Conservation (phyloP, 1,140 invertebrate genomes). For the Wiebesia pumilae region DNA sequence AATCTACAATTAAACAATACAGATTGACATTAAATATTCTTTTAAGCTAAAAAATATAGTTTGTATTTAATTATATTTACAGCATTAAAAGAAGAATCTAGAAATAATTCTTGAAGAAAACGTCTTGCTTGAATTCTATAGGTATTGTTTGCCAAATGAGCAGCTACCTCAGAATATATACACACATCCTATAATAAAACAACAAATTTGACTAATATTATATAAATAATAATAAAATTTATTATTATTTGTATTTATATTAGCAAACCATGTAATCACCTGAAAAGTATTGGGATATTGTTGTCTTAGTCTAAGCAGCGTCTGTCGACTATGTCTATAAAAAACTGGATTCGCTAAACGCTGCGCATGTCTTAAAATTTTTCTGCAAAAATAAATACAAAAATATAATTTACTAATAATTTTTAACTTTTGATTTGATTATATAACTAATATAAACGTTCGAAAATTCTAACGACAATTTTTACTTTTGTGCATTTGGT, state of each 20-base stretch:
- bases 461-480: too few species aligned
- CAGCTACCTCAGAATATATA: constrained; percentile 93
- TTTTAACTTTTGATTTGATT: too few species aligned
- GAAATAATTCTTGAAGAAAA: constrained; percentile 95
- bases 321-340: constrained; percentile 80
- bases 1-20: too few species aligned
- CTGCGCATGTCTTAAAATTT: constrained; percentile 80
- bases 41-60: not conserved
- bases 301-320: constrained; percentile 88
- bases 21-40: too few species aligned
- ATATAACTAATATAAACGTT: too few species aligned
- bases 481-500: too few species aligned
- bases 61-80: constrained; percentile 57
- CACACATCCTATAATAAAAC: constrained; percentile 87
- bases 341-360: constrained; percentile 82
- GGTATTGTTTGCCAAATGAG: constrained; percentile 84
- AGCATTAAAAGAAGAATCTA: constrained; percentile 87
- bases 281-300: constrained; percentile 81
- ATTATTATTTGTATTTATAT: not conserved
- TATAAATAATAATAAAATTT: too few species aligned
- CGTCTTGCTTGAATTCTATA: constrained; percentile 89
- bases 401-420: too few species aligned
- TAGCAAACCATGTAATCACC: constrained; percentile 54
- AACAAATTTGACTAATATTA: not conserved
- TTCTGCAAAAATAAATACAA: constrained; percentile 62